Evolutionary conservation across 2,113 vertebrate genomes (phyloP).

Genomic region (Petrocephalus zakoni): DNA sequence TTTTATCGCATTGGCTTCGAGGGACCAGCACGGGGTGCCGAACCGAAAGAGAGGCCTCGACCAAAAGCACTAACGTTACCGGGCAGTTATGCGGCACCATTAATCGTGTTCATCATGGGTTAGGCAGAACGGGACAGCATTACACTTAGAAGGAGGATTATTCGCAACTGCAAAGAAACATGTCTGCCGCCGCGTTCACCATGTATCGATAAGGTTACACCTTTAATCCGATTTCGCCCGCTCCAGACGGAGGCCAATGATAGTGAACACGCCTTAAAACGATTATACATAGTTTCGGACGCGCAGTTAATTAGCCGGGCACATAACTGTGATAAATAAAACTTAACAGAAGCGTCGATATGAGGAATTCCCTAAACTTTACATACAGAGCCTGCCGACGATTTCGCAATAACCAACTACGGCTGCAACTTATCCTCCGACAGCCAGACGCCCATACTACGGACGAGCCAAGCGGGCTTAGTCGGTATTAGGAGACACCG

Average conservation of each 20-base stretch:
- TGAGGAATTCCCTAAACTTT: not conserved
- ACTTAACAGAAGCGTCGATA: not conserved
- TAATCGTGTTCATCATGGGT: not conserved
- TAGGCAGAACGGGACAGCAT: not conserved
- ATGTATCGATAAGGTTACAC: not conserved
- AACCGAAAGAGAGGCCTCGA: not conserved
- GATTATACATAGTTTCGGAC: not conserved
- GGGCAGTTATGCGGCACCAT: not conserved
- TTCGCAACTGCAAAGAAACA: not conserved
- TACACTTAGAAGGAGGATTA: not conserved
- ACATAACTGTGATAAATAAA: not conserved
- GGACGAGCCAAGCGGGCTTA: not conserved
- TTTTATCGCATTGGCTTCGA: not conserved
- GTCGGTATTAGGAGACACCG: not conserved
- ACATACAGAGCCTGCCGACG: not conserved
- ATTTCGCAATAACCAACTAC: not conserved
- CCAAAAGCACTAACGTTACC: not conserved
- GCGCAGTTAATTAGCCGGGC: not conserved
- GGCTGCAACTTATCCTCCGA: not conserved
- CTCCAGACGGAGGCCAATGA: not conserved
- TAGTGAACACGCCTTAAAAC: not conserved
- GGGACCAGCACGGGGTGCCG: not conserved
- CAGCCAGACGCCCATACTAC: not conserved
- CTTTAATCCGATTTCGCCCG: not conserved
- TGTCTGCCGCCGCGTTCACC: not conserved